These are phyloP conservation scores for Trichosurus vulpecula DNA, from an alignment of 2,797 vertebrate genomes.

Conservation along the genomic window DNA sequence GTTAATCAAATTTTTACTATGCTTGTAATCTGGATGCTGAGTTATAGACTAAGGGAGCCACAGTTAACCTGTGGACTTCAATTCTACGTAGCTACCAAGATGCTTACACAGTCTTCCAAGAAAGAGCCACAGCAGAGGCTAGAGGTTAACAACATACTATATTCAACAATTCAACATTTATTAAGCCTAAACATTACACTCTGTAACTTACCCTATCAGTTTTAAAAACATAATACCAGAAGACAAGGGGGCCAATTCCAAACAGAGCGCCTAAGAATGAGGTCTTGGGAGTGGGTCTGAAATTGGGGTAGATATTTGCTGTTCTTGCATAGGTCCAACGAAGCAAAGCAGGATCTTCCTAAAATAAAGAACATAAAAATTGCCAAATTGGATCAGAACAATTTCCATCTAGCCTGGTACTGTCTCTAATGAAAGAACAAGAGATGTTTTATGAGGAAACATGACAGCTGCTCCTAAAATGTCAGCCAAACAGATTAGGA, in stretches of 20 bases:
- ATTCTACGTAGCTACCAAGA: not conserved
- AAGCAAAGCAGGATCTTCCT: slow-evolving; percentile 93
- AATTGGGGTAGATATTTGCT: slow-evolving; percentile 86
- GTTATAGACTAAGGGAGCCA: not conserved
- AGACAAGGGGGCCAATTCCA: slow-evolving; percentile 87
- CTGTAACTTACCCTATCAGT: slow-evolving; percentile 87
- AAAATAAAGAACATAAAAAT: slow-evolving; percentile 34
- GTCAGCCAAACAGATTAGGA: not conserved
- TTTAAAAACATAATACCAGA: slow-evolving; percentile 87
- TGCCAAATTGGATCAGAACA: not conserved
- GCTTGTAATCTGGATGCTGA: not conserved
- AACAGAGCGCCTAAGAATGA: slow-evolving; percentile 86
- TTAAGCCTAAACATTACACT: slow-evolving; percentile 47
- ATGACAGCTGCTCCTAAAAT: not conserved
- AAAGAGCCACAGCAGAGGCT: not conserved
- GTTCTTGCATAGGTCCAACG: slow-evolving; percentile 90
- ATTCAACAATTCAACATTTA: slow-evolving; percentile 52
- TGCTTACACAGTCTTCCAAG: no score
- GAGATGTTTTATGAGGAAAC: not conserved
- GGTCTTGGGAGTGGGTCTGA: slow-evolving; percentile 88
- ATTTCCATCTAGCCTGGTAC: not conserved
- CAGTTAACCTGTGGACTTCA: not conserved
- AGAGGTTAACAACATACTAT: slow-evolving; percentile 14
- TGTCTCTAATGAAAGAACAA: not conserved
- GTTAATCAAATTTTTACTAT: not conserved